These are phyloP conservation scores for Diprion similis DNA, from an alignment of 1,140 invertebrate genomes.

Conservation along the genomic window DNA sequence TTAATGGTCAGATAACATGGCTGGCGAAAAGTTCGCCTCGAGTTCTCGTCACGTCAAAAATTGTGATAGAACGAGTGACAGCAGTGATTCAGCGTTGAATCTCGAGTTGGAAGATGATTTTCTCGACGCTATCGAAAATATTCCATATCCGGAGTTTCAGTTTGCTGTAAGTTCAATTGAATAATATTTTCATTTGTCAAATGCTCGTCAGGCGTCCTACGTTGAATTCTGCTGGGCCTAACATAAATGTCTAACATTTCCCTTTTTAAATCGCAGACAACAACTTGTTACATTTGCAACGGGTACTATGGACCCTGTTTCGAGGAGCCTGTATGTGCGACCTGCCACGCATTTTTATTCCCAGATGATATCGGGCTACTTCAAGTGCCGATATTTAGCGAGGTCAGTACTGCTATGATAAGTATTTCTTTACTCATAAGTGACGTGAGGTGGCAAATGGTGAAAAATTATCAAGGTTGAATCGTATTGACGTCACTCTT, in stretches of 20 bases:
- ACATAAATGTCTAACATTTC: conserved; percentile 3
- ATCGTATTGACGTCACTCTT: neutral
- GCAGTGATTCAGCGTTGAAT: conserved; percentile 41
- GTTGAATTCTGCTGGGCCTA: conserved; percentile 14
- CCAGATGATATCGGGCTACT: conserved; percentile 75
- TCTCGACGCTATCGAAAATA: conserved; percentile 38
- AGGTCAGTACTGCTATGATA: conserved; percentile 45
- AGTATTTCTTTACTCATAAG: conserved; percentile 13
- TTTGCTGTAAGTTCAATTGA: conserved; percentile 46
- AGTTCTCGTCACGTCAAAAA: conserved; percentile 41
- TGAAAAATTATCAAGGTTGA: conserved; percentile 34
- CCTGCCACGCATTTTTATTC: conserved; percentile 91
- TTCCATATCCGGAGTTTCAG: conserved; percentile 52
- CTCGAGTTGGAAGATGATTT: conserved; percentile 43
- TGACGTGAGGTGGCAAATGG: conserved; percentile 23
- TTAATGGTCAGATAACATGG: conserved; percentile 36
- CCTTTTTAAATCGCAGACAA: conserved; percentile 62
- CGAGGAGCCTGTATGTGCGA: conserved; percentile 89
- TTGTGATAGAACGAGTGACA: conserved; percentile 42
- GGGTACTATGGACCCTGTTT: conserved; percentile 93
- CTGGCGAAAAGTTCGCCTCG: conserved; percentile 48
- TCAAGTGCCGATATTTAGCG: conserved; percentile 65
- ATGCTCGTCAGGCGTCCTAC: neutral
- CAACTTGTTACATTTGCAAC: conserved; percentile 82
- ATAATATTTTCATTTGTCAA: neutral